phyloP scores from a whole-genome alignment of 2,888 invertebrate species.

The Diaprepes abbreviatus region DNA sequence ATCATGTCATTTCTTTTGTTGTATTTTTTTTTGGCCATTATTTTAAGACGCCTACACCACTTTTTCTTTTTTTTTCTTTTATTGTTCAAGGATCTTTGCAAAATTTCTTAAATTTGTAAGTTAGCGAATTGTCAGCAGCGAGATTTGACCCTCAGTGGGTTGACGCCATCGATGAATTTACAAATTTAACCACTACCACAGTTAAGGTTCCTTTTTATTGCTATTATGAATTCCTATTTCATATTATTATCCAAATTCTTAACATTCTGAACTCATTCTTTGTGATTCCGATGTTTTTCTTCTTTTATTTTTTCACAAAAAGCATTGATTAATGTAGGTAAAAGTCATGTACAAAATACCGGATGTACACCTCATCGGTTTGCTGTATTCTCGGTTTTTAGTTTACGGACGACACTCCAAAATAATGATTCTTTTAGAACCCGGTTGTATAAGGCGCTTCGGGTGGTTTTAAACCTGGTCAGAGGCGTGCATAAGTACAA shows the following conservation, averaged over 20 bases:
- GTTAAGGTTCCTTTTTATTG: no score
- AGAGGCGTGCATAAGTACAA: no score
- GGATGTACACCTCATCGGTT: constrained; percentile 45
- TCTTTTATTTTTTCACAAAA: background rate
- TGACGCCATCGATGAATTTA: no score
- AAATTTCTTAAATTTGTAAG: no score
- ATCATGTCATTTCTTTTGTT: background rate
- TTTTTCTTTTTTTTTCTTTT: background rate
- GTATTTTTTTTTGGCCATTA: background rate
- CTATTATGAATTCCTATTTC: no score
- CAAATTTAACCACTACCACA: no score
- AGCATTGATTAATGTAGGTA: constrained; percentile 23
- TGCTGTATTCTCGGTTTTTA: constrained; percentile 38
- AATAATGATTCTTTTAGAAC: constrained; percentile 26
- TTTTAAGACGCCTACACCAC: background rate
- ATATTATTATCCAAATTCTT: no score
- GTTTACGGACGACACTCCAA: constrained; percentile 41
- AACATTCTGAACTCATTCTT: background rate
- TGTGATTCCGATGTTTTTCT: background rate
- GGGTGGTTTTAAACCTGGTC: background rate
- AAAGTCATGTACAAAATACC: constrained; percentile 45
- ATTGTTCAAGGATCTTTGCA: background rate
- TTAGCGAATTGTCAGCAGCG: no score
- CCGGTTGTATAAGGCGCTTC: constrained; percentile 13
- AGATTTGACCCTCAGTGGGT: no score